Evolutionary conservation across 1,140 invertebrate species (phyloP).

Genomic region (Platyura marginata): DNA sequence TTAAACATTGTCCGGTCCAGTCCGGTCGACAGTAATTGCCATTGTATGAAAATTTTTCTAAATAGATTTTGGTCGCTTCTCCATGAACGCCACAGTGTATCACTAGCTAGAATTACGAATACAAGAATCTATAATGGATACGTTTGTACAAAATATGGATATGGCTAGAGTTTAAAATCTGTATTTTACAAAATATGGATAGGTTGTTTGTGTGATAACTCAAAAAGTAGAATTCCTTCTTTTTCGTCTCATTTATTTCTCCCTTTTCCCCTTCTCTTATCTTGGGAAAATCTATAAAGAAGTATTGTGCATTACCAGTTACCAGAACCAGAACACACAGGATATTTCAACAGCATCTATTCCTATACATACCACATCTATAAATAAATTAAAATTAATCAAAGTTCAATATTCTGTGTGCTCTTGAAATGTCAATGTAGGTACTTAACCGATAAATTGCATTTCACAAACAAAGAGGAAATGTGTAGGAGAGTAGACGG

Average conservation of each 20-base stretch:
- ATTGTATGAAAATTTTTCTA: slow-evolving; percentile 33
- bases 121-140: too few species aligned
- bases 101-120: too few species aligned
- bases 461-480: slow-evolving; percentile 1
- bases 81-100: slow-evolving; percentile 38
- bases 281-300: slow-evolving; percentile 9
- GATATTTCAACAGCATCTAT: not conserved
- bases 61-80: slow-evolving; percentile 25
- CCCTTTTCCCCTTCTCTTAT: too few species aligned
- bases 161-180: too few species aligned
- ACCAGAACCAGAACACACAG: slow-evolving; percentile 2
- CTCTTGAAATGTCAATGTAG: too few species aligned
- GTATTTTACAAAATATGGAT: too few species aligned
- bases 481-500: not conserved
- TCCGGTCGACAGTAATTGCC: slow-evolving; percentile 29
- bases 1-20: slow-evolving; percentile 20
- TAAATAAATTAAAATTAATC: not conserved
- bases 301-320: too few species aligned
- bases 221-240: too few species aligned
- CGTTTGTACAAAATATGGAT: too few species aligned
- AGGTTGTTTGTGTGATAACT: too few species aligned
- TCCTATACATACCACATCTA: too few species aligned
- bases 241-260: too few species aligned
- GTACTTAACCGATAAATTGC: not conserved
- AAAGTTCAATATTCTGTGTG: not conserved